Conservation (phyloP, 92 coral and sea anemone genomes). For the Ricordea florida region DNA sequence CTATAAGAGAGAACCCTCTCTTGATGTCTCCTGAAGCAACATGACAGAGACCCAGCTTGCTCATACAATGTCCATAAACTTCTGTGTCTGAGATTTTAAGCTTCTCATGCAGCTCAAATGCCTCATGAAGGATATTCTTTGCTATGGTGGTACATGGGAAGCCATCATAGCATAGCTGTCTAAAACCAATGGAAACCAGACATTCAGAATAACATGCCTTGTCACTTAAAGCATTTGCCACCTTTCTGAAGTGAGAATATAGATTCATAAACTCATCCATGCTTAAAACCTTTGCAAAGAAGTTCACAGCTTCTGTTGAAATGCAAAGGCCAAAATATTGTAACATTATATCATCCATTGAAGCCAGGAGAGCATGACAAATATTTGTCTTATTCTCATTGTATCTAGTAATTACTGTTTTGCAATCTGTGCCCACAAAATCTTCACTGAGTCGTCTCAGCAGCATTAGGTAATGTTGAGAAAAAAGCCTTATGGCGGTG, state of each 20-base stretch:
- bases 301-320: conserved; percentile 74
- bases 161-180: conserved; percentile 73
- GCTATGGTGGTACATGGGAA: conserved; percentile 29
- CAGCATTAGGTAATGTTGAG: conserved; percentile 31
- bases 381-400: conserved; percentile 58
- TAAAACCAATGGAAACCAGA: conserved; percentile 75
- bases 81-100: conserved; percentile 24
- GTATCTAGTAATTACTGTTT: conserved; percentile 52
- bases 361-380: conserved; percentile 52
- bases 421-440: conserved; percentile 62
- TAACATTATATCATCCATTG: conserved; percentile 24
- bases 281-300: conserved; percentile 73
- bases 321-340: conserved; percentile 45
- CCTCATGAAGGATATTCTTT: conserved; percentile 33
- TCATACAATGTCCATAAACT: conserved; percentile 67
- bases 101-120: conserved; percentile 29
- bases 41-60: conserved; percentile 79
- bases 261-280: conserved; percentile 58
- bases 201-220: conserved; percentile 58
- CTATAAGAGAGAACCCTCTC: conserved; percentile 55
- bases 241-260: conserved; percentile 27
- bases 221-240: conserved; percentile 20
- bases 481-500: conserved; percentile 52
- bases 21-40: conserved; percentile 50
- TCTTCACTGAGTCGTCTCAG: conserved; percentile 40